Percentiles rank a stretch among this genome's conserved stretches.
These are phyloP conservation scores for Ophiothrix spiculata DNA, from an alignment of 35 echinoderm and acorn worm species.

Conservation along the genomic window DNA sequence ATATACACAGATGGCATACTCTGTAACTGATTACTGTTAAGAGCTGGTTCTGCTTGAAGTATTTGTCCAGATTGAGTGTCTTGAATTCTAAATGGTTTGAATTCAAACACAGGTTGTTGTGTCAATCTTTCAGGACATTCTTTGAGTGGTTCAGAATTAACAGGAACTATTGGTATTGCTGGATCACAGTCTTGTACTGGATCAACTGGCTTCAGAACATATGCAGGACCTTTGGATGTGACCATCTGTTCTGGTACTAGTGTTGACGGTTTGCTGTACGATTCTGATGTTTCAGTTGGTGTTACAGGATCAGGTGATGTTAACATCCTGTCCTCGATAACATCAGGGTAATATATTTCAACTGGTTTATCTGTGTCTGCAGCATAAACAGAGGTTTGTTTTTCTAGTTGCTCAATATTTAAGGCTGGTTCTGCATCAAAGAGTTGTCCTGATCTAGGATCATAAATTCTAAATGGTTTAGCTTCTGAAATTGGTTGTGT, in stretches of 20 bases:
- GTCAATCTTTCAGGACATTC: neutral
- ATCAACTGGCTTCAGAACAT: slow-evolving; percentile 26
- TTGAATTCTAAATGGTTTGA: slow-evolving; percentile 22
- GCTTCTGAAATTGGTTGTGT: neutral
- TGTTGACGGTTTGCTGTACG: neutral
- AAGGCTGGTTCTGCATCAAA: neutral
- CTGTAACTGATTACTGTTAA: slow-evolving; percentile 20
- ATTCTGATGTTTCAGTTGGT: neutral
- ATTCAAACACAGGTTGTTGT: neutral
- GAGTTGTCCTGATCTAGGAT: slow-evolving; percentile 24
- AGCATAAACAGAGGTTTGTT: slow-evolving; percentile 32
- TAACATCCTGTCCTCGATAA: neutral
- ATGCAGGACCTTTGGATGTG: slow-evolving; percentile 53
- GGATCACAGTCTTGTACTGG: neutral
- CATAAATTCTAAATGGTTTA: neutral
- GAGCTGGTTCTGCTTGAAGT: slow-evolving; percentile 40
- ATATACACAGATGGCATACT: slow-evolving; percentile 4
- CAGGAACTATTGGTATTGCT: slow-evolving; percentile 3
- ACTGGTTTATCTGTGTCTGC: slow-evolving; percentile 19
- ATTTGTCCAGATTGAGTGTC: slow-evolving; percentile 41
- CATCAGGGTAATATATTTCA: slow-evolving; percentile 7
- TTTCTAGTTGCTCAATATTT: slow-evolving; percentile 33
- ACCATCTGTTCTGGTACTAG: slow-evolving; percentile 36
- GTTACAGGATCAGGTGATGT: neutral
- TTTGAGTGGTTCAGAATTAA: slow-evolving; percentile 9